Percentiles rank a stretch among this genome's conserved stretches.
Evolutionary conservation across 2,113 vertebrate species (phyloP).

Genomic region (Melanerpes formicivorus): DNA sequence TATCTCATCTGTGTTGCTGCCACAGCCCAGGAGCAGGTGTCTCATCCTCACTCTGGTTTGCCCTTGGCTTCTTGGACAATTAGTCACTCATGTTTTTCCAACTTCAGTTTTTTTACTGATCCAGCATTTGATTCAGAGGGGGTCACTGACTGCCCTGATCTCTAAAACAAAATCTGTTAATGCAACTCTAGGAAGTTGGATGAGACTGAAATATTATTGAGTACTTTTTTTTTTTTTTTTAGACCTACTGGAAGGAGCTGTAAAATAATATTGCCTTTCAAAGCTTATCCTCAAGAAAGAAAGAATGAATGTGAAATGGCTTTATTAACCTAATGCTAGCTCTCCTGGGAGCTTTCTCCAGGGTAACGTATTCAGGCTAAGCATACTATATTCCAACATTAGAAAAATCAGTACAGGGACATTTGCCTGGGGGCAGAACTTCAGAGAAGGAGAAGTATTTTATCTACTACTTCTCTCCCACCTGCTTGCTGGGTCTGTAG

Average conservation of each 20-base stretch:
- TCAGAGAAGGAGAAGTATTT: neutral
- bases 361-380: neutral
- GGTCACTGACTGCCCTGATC: neutral
- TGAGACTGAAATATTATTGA: neutral
- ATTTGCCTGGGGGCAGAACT: neutral
- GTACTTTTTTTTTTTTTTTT: neutral
- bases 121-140: neutral
- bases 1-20: neutral
- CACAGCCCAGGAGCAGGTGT: neutral
- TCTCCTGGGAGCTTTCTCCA: neutral
- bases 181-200: neutral
- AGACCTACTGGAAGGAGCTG: neutral
- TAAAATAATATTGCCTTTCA: neutral
- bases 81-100: neutral
- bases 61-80: neutral
- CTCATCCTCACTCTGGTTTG: neutral
- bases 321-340: neutral
- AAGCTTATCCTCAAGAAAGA: neutral
- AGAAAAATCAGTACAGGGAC: neutral
- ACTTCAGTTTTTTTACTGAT: neutral
- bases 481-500: neutral
- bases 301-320: neutral
- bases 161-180: neutral
- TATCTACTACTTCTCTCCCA: neutral
- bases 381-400: neutral